Base-by-base conservation (phyloP, 1,140 invertebrate species). In the Acromyrmex charruanus region DNA sequence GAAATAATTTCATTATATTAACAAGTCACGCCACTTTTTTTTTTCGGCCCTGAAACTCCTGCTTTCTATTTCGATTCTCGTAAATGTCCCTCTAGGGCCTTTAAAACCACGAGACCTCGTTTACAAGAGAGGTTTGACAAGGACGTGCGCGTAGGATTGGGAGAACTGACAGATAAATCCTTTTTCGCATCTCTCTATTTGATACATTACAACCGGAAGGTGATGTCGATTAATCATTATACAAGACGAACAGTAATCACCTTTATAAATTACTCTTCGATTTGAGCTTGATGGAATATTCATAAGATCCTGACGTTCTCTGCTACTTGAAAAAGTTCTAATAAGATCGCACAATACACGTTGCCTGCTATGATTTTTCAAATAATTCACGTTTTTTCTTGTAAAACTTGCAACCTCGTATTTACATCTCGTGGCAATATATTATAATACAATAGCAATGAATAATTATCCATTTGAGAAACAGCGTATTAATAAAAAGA, bases 211-310 rank as follows among this genome's bases (percentile, higher is more conserved):
- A n/a, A 18, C 0, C 12, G 35, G 14, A 18, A 77, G 14, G 21
- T 28, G 35, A 63, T 21, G 21, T 77, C 74, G 39, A 77, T 77
- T 77, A 77, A 77, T 49, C 55, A 61, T 59, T 55, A 16, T 55
- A 28, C 74, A 58, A 25, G 21, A 44, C 12, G 74, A 77, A 63
- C 58, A 77, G 63, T 63, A 39, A 77, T 77, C 39, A 21, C 9
- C 21, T 44, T 25, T 39, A 58, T 63, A 44, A 77, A 77, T 77
- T 77, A 61, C 44, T 63, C 10, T 44, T 63, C 58, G 58, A 49
- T 63, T 28, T 63, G 39, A 35, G 35, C 35, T 28, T 28, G 74
- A 77, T 63, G 14, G 58, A 77, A 77, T 39, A 77, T 77, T 44
- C 58, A 44, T 61, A 28, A 77, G 35, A 28, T 6, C 10, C 58